Conservation (phyloP, 2,113 vertebrate species). For the Zootoca vivipara region DNA sequence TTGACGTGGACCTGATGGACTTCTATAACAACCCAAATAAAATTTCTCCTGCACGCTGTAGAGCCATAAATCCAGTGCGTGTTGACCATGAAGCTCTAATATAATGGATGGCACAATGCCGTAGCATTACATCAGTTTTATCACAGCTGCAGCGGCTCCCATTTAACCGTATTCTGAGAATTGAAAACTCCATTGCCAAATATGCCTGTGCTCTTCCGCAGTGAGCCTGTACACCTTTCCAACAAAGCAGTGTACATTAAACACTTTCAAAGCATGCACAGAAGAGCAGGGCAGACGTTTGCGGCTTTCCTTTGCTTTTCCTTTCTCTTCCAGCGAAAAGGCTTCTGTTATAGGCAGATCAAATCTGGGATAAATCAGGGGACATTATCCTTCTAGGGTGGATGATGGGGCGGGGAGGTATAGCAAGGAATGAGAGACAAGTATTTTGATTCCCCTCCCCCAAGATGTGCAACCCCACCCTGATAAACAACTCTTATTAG, state of each 20-base stretch:
- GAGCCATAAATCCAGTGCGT: constrained; percentile 33
- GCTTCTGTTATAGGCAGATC: background rate
- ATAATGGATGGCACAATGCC: constrained; percentile 38
- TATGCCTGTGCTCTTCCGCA: background rate
- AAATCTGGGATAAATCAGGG: background rate
- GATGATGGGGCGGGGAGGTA: background rate
- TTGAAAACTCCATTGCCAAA: background rate
- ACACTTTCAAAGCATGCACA: background rate
- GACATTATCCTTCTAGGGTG: background rate
- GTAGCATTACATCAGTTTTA: constrained; percentile 35
- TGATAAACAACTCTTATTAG: background rate
- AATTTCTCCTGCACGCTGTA: background rate
- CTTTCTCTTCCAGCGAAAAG: background rate
- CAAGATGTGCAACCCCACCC: background rate
- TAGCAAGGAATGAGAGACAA: background rate
- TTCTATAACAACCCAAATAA: constrained; percentile 40
- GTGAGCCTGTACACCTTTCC: background rate
- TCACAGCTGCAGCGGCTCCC: background rate
- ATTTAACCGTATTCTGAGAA: background rate
- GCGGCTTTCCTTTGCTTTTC: background rate
- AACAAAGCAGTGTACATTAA: background rate
- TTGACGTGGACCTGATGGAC: constrained; percentile 28
- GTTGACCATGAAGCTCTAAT: constrained; percentile 35
- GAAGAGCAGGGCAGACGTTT: background rate
- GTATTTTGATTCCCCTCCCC: background rate